Conservation (phyloP, 2,888 invertebrate species). For the Crocallis elinguaria region DNA sequence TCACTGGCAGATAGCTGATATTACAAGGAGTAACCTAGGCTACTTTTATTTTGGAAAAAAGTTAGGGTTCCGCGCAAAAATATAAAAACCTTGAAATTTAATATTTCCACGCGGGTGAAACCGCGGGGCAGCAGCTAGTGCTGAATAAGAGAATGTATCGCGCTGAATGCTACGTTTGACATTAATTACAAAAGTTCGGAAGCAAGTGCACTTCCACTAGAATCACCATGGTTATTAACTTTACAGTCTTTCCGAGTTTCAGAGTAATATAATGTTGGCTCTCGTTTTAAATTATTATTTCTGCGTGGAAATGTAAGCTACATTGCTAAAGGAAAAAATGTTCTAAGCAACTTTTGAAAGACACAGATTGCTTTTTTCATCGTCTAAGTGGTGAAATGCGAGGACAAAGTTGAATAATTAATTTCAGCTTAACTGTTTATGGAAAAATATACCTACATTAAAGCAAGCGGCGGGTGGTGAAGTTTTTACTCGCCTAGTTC, state of each 20-base stretch:
- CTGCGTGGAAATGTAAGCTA: background rate
- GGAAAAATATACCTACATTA: constrained; percentile 51
- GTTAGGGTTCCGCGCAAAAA: too few relatives aligned
- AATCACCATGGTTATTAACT: constrained; percentile 6
- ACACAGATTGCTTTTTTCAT: constrained; percentile 32
- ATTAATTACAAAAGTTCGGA: constrained; percentile 40
- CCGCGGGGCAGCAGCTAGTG: too few relatives aligned
- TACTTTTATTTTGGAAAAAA: too few relatives aligned
- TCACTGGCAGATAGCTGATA: too few relatives aligned
- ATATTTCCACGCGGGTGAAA: too few relatives aligned
- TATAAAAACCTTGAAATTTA: too few relatives aligned
- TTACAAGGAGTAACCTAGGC: too few relatives aligned
- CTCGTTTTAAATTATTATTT: background rate
- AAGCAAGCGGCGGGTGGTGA: constrained; percentile 47
- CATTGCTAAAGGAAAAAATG: background rate
- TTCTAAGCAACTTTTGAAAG: constrained; percentile 22
- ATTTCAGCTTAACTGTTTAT: constrained; percentile 49
- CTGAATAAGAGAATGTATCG: constrained; percentile 37
- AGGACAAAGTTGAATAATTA: constrained; percentile 54
- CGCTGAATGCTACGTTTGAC: constrained; percentile 31
- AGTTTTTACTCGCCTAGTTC: constrained; percentile 48
- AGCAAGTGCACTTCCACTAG: constrained; percentile 21
- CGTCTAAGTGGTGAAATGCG: constrained; percentile 32
- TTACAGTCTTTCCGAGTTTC: background rate
- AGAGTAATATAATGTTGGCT: background rate